A percentile compares a stretch with the other conserved stretches of the same genome.
These are phyloP conservation scores for Sebastes wilsoni DNA, from an alignment of 2,797 vertebrate genomes.

Conservation along the genomic window DNA sequence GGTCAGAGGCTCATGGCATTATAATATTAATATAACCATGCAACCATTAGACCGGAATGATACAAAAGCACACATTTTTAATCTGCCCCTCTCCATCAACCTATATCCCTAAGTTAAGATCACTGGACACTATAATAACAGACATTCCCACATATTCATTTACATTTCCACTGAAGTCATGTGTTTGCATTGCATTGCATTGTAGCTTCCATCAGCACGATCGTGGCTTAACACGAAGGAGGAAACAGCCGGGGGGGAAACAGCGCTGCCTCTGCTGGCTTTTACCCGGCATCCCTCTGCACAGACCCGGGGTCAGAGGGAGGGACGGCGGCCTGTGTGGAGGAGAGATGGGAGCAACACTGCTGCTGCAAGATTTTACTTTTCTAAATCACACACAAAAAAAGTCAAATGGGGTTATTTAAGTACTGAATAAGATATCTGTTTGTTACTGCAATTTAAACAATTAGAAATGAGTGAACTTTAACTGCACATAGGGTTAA, in stretches of 20 bases:
- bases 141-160: background rate
- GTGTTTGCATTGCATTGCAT: background rate
- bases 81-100: background rate
- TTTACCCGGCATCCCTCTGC: conserved; percentile 21
- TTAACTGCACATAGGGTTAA: background rate
- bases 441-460: background rate
- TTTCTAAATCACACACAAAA: background rate
- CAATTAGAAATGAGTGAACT: background rate
- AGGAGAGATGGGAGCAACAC: background rate
- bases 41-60: background rate
- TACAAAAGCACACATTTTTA: background rate
- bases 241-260: conserved; percentile 21
- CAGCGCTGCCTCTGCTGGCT: conserved; percentile 41
- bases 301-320: conserved; percentile 25
- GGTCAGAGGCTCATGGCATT: conserved; percentile 6
- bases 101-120: background rate
- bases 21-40: background rate
- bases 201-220: background rate
- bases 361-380: background rate
- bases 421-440: background rate
- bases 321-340: conserved; percentile 11
- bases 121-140: too few species aligned
- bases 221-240: background rate
- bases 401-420: too few species aligned
- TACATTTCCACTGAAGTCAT: background rate